phyloP scores from a whole-genome alignment of 2,797 vertebrate species.

The Eulemur albifrons region DNA sequence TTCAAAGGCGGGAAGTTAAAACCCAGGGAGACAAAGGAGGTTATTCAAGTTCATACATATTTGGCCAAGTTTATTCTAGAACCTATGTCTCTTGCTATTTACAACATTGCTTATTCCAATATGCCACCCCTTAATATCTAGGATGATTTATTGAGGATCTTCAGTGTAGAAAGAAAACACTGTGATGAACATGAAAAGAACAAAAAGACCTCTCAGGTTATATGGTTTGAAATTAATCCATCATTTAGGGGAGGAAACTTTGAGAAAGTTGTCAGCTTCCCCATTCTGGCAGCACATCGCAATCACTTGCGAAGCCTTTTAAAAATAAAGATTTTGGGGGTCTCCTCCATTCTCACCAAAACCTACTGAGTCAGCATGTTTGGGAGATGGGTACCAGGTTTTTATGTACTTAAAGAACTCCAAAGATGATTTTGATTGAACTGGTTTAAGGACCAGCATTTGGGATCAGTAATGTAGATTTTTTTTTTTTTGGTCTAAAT shows the following conservation, averaged over 20 bases:
- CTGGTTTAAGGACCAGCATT: not conserved
- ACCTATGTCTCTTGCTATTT: not conserved
- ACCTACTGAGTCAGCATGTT: not conserved
- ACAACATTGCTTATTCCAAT: not conserved
- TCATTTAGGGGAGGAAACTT: not conserved
- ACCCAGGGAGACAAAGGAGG: not conserved
- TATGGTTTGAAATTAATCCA: not conserved
- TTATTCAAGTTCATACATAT: not conserved
- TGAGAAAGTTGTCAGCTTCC: not conserved
- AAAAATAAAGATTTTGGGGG: not conserved
- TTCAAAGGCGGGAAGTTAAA: not conserved
- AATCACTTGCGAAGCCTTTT: not conserved
- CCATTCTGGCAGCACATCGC: not conserved
- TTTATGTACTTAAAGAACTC: not conserved
- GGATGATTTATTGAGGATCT: not conserved
- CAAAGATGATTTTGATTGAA: not conserved
- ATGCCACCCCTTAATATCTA: not conserved
- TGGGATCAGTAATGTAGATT: not conserved
- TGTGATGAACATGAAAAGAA: conserved; percentile 13
- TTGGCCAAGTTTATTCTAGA: conserved; percentile 1
- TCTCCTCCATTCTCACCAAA: not conserved
- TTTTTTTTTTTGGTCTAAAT: not conserved
- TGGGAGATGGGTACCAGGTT: not conserved
- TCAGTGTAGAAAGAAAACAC: conserved; percentile 12
- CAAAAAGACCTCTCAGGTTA: not conserved